phyloP scores from a whole-genome alignment of 2,888 invertebrate species.

The Acanthoscelides obtectus region DNA sequence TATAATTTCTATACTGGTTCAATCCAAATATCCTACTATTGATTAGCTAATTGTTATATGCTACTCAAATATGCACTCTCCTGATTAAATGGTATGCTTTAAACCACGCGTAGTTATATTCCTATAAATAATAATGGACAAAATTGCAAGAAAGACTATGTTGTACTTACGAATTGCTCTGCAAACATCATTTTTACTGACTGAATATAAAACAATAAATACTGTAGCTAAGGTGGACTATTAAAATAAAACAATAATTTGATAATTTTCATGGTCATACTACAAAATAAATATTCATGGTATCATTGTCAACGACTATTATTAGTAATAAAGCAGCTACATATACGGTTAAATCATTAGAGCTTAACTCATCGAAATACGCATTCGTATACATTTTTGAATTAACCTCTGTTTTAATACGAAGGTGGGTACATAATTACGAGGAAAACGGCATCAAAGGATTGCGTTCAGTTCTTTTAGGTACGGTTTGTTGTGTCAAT shows the following conservation, averaged over 20 bases:
- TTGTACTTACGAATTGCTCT: background rate
- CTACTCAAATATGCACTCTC: too few relatives aligned
- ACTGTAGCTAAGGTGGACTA: slow-evolving; percentile 1
- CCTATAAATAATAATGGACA: background rate
- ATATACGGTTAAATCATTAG: background rate
- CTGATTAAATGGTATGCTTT: too few relatives aligned
- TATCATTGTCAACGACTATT: slow-evolving; percentile 11
- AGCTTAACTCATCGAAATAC: background rate
- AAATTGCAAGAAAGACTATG: background rate
- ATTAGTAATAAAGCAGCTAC: background rate
- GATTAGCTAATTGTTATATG: background rate
- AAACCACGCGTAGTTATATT: background rate
- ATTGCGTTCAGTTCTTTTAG: too few relatives aligned
- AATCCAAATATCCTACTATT: background rate
- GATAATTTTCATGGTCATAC: slow-evolving; percentile 12
- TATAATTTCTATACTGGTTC: background rate
- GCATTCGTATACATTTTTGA: background rate
- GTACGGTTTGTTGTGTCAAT: too few relatives aligned
- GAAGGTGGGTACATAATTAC: too few relatives aligned
- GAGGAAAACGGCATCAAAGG: too few relatives aligned
- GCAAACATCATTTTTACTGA: background rate
- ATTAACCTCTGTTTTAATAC: too few relatives aligned
- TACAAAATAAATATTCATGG: slow-evolving; percentile 12
- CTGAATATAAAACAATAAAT: background rate
- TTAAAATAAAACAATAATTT: slow-evolving; percentile 13